A percentile compares a stretch with the other conserved stretches of the same genome.
phyloP scores from a whole-genome alignment of 2,888 invertebrate species.

The Barypeithes pellucidus region DNA sequence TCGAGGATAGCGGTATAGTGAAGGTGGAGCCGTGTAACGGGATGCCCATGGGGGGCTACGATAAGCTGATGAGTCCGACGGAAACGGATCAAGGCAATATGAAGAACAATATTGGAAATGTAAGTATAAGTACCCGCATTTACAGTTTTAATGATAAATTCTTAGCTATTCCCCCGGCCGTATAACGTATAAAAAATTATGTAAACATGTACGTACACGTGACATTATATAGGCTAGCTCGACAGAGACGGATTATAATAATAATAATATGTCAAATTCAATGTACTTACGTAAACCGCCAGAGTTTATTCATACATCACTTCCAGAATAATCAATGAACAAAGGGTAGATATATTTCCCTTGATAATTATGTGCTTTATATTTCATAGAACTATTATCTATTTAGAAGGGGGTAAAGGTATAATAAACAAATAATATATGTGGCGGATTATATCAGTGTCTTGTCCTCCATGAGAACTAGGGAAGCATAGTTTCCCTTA shows the following conservation, averaged over 20 bases:
- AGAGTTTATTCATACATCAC: neutral
- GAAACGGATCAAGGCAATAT: constrained; percentile 49
- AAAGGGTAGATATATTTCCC: neutral
- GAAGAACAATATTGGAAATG: constrained; percentile 68
- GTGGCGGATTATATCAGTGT: too few species aligned
- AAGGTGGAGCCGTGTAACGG: constrained; percentile 80
- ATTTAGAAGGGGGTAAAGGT: neutral
- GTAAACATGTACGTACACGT: too few species aligned
- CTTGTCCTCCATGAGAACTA: too few species aligned
- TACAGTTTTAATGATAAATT: too few species aligned
- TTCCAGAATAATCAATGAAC: neutral
- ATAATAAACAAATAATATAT: too few species aligned
- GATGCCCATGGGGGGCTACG: constrained; percentile 63
- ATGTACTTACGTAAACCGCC: neutral
- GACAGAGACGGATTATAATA: too few species aligned
- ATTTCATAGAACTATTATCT: constrained; percentile 12
- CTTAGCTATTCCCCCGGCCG: too few species aligned
- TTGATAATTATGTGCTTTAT: constrained; percentile 13
- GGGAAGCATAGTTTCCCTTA: too few species aligned
- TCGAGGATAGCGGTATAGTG: constrained; percentile 77
- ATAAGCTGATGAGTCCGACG: constrained; percentile 65
- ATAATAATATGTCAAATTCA: too few species aligned
- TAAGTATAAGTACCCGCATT: constrained; percentile 60
- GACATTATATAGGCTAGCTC: too few species aligned
- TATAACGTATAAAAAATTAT: too few species aligned